Conservation (phyloP, 2,888 invertebrate genomes). For the Notodonta dromedarius region DNA sequence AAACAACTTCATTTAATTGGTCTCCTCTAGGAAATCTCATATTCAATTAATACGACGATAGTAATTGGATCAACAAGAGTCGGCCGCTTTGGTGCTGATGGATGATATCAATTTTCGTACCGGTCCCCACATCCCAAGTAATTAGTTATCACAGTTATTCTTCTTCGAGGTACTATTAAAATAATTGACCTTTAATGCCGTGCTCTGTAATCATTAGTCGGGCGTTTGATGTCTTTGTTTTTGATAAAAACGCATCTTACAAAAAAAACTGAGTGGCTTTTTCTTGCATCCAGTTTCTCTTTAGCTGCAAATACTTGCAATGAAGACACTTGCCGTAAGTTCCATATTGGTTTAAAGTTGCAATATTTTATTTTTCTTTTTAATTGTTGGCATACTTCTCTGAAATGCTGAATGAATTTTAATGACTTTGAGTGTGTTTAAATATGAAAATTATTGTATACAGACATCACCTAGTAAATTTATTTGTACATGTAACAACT, state of each 20-base stretch:
- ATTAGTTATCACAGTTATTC: conserved; percentile 46
- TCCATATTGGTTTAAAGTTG: too few species aligned
- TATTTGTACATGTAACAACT: too few species aligned
- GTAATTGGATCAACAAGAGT: conserved; percentile 62
- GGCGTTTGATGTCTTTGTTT: conserved; percentile 28
- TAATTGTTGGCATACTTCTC: too few species aligned
- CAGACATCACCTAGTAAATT: too few species aligned
- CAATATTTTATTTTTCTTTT: too few species aligned
- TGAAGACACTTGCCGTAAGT: too few species aligned
- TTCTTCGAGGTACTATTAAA: conserved; percentile 31
- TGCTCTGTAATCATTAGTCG: conserved; percentile 37
- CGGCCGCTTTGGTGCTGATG: conserved; percentile 55
- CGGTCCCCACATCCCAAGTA: conserved; percentile 38
- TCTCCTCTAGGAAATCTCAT: conserved; percentile 59
- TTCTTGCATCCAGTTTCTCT: too few species aligned
- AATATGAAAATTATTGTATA: too few species aligned
- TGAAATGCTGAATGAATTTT: too few species aligned
- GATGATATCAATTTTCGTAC: conserved; percentile 59
- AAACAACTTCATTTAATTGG: conserved; percentile 70
- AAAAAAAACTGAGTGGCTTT: too few species aligned
- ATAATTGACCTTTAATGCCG: conserved; percentile 30
- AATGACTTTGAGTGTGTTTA: too few species aligned
- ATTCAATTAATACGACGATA: conserved; percentile 68
- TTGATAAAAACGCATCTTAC: not conserved
- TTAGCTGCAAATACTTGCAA: too few species aligned